phyloP scores from a whole-genome alignment of 2,888 invertebrate genomes.

The Nebria brevicollis region DNA sequence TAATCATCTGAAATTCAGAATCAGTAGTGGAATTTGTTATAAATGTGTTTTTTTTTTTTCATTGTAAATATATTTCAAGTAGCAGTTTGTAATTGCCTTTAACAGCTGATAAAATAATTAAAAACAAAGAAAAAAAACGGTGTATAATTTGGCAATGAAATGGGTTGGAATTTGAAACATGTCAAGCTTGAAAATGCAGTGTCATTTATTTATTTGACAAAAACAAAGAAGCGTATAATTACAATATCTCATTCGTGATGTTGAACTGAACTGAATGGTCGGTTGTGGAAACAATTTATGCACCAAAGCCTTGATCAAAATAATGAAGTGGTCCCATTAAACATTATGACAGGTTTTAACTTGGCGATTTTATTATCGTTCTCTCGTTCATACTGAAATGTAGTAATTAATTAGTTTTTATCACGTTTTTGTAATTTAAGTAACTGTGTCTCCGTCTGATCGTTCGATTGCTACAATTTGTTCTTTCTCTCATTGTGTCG shows the following conservation, averaged over 20 bases:
- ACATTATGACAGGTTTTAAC: constrained; percentile 19
- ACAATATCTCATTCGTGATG: not conserved
- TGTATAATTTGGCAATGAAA: constrained; percentile 1
- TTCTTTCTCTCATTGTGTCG: not conserved
- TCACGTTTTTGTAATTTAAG: not conserved
- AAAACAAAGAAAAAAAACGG: not conserved
- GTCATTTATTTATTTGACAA: constrained; percentile 1
- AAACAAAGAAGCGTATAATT: constrained; percentile 1
- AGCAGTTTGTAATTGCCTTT: not conserved
- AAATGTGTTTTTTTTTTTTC: too few species aligned
- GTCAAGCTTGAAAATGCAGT: not conserved
- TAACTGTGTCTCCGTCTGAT: not conserved
- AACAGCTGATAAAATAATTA: not conserved
- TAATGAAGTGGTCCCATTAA: constrained; percentile 20
- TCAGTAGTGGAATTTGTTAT: too few species aligned
- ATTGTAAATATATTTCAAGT: not conserved
- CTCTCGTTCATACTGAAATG: not conserved
- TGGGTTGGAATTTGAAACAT: not conserved
- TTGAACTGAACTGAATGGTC: not conserved
- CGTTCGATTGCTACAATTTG: not conserved
- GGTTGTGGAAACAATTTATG: not conserved
- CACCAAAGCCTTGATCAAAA: constrained; percentile 11
- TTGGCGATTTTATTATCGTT: not conserved
- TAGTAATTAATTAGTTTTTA: constrained; percentile 1
- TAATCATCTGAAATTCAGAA: too few species aligned